Base-by-base conservation (phyloP, 1,140 invertebrate genomes). In the Cyphomyrmex costatus region DNA sequence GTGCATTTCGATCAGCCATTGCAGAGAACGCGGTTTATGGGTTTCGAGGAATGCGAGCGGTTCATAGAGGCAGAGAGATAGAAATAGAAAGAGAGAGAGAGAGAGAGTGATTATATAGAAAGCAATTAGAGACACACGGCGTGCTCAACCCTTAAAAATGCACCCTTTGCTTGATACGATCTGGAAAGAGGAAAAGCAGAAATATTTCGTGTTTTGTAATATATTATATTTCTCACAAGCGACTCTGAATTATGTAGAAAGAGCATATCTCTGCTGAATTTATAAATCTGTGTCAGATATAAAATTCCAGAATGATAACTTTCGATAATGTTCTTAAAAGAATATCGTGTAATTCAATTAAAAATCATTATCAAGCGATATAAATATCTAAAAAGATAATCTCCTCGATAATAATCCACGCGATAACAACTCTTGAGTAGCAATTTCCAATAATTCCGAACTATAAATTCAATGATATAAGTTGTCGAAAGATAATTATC, bases 1-100 rank as follows among this genome's bases (percentile, higher is more conserved):
- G 63, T 8, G 77, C 30, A 79, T 80, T 68, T 68, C 78, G 78
- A 80, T 80, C 49, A 58, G 33, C 30, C 60, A 51, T 77, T 42
- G 56, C 56, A 27, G 42, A n/a, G 60, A 79, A 56, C 49, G 46
- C 27, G n/a, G 46, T 80, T 80, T 56, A 68, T 80, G 63, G 77
- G 46, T 21, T 68, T 80, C 30, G 27, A 78, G 76, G 60, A 78
- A 80, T 80, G 77, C 61, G 77, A 68, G 30, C 66, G 53, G 14
- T 21, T 16, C 12, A 56, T 27, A 58, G 51, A 74, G 49, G 30
- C n/a, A 30, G 3, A 30, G 8, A 53, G 19, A 33, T 30, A 30
- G 16, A 24, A 14, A 24, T 3, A 24, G 10, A 46, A 12, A 24
- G 4, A 68, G 3, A 21, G 46, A 4, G 21, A 36, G 16, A 16